Conservation (phyloP, 2,113 vertebrate species). For the Equus quagga region DNA sequence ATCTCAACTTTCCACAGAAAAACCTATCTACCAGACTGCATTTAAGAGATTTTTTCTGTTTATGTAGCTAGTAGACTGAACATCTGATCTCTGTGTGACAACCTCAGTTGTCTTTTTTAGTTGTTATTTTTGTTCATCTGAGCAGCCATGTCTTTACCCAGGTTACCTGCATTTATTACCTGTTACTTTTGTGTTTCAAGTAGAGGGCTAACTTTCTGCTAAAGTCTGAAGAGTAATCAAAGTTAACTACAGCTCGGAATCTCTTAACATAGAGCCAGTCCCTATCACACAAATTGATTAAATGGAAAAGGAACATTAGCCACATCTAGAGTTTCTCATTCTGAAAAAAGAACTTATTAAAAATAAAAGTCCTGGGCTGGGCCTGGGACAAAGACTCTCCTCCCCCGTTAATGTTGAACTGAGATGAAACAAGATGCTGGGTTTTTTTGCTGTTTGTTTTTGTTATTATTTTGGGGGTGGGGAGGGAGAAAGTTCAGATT, state of each 20-base stretch:
- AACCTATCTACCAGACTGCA: not conserved
- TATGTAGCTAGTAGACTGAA: not conserved
- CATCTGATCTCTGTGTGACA: not conserved
- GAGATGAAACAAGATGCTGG: not conserved
- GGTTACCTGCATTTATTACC: not conserved
- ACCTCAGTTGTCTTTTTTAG: not conserved
- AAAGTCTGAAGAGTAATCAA: not conserved
- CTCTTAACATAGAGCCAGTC: not conserved
- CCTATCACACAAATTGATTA: not conserved
- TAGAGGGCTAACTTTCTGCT: not conserved
- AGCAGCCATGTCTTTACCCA: not conserved
- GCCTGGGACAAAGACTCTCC: not conserved
- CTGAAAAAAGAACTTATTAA: not conserved
- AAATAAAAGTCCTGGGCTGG: not conserved
- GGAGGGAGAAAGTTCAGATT: not conserved
- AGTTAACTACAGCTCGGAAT: not conserved
- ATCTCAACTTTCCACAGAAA: not conserved
- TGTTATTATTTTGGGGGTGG: not conserved
- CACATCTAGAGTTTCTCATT: not conserved
- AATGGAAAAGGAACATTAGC: not conserved
- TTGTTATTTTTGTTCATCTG: not conserved
- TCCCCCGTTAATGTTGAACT: not conserved
- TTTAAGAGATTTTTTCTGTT: not conserved
- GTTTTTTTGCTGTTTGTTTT: not conserved
- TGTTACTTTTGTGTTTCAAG: too few relatives aligned